Evolutionary conservation across 1,140 invertebrate species (phyloP).

Genomic region (Probaryconus sp.): DNA sequence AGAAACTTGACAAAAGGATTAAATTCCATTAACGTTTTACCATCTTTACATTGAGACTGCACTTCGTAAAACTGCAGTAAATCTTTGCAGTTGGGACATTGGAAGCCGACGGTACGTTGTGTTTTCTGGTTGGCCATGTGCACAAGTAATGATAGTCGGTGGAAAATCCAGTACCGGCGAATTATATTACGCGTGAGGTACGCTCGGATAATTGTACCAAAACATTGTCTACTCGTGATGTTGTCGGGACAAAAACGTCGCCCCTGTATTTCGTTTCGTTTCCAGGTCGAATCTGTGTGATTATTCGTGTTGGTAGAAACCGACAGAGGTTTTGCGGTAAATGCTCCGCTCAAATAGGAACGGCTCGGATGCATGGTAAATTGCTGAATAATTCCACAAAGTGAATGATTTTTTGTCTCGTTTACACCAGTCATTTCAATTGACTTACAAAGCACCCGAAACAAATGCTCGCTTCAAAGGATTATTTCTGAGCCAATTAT

Average conservation of each 20-base stretch:
- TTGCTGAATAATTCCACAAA: conserved; percentile 36
- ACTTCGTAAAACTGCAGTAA: no score
- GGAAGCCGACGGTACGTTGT: conserved; percentile 29
- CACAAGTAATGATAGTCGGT: conserved; percentile 20
- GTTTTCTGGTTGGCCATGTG: conserved; percentile 4
- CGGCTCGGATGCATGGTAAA: conserved; percentile 15
- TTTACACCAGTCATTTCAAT: conserved; percentile 24
- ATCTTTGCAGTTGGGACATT: no score
- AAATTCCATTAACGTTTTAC: no score
- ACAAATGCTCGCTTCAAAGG: no score
- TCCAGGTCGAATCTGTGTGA: conserved; percentile 48
- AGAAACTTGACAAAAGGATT: no score
- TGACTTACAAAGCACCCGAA: conserved; percentile 3
- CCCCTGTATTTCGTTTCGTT: conserved; percentile 64
- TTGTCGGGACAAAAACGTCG: conserved; percentile 53
- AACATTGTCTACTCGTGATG: conserved; percentile 43
- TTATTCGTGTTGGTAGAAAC: conserved; percentile 54
- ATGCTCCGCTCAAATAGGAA: conserved; percentile 23
- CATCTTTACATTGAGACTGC: no score
- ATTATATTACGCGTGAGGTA: conserved; percentile 55
- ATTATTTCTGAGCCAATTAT: no score
- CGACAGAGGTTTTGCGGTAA: conserved; percentile 42
- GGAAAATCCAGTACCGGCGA: conserved; percentile 40
- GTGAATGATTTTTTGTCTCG: conserved; percentile 41
- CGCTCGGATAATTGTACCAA: conserved; percentile 64